These are phyloP conservation scores for Argya squamiceps DNA, from an alignment of 2,797 vertebrate species.

Conservation along the genomic window DNA sequence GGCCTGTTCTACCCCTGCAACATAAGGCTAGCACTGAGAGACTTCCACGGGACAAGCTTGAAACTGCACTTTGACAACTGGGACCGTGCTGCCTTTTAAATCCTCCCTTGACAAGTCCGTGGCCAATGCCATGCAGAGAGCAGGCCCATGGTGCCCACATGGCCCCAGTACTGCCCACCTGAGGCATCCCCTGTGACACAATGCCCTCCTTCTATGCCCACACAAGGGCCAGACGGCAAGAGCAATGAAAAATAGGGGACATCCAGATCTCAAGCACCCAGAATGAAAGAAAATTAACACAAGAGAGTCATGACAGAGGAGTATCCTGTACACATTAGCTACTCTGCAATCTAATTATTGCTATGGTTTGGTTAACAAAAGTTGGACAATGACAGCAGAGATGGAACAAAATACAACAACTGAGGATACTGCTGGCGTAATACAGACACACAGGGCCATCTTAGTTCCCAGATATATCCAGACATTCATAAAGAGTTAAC, in stretches of 20 bases:
- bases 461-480: not conserved
- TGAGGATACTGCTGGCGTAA: not conserved
- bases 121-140: not conserved
- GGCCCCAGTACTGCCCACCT: rapidly evolving
- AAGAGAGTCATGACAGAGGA: not conserved
- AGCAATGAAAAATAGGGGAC: not conserved
- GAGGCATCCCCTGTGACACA: not conserved
- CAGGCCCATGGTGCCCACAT: rapidly evolving
- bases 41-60: not conserved
- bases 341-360: not conserved
- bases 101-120: not conserved
- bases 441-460: not conserved
- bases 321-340: not conserved
- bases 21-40: not conserved
- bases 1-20: not conserved
- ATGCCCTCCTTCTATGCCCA: not conserved
- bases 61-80: not conserved
- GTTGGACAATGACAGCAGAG: not conserved
- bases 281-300: not conserved
- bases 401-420: not conserved
- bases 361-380: not conserved
- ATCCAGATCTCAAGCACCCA: not conserved
- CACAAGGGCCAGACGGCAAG: not conserved
- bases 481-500: not conserved
- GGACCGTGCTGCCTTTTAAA: not conserved